These are phyloP conservation scores for Furcifer pardalis DNA, from an alignment of 2,797 vertebrate genomes.

Conservation along the genomic window DNA sequence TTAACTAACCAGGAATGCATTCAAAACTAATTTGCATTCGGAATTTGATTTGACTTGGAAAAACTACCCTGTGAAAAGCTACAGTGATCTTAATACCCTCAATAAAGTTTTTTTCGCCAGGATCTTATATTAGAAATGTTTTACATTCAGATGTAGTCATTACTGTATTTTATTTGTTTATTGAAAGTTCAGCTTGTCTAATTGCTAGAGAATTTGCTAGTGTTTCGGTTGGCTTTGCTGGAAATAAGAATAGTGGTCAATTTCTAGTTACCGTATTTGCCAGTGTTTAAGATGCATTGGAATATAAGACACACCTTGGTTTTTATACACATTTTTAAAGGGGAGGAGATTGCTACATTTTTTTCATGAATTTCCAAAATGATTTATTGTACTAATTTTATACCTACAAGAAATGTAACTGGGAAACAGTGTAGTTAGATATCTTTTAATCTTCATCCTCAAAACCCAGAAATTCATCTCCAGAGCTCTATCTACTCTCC, in stretches of 20 bases:
- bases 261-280: background rate
- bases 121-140: rapidly evolving
- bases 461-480: no score
- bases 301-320: no score
- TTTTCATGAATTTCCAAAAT: no score
- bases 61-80: conserved; percentile 44
- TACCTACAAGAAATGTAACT: no score
- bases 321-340: no score
- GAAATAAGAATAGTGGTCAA: background rate
- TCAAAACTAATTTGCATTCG: conserved; percentile 31
- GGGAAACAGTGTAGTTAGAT: no score
- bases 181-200: background rate
- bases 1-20: conserved; percentile 72
- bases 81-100: conserved; percentile 44
- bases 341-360: no score
- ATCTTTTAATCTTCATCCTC: no score
- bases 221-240: background rate
- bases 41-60: conserved; percentile 27
- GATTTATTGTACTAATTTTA: no score
- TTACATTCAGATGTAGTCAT: background rate
- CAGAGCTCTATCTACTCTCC: no score
- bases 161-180: background rate
- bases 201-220: background rate
- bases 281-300: no score
- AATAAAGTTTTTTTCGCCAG: conserved; percentile 20